phyloP scores from a whole-genome alignment of 1,140 invertebrate genomes.

The Protaetia brevitarsis region DNA sequence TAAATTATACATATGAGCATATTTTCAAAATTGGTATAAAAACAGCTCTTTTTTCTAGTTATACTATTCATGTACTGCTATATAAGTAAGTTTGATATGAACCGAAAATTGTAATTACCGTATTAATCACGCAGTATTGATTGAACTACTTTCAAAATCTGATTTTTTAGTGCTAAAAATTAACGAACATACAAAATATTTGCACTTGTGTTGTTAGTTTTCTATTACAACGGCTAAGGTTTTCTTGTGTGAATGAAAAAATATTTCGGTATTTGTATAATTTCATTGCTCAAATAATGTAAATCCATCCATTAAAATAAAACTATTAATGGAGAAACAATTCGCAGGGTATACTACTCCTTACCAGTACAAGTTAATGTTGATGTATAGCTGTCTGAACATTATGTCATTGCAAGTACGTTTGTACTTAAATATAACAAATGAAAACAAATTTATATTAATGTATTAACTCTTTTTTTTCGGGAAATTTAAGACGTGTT shows the following conservation, averaged over 20 bases:
- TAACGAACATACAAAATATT: not conserved
- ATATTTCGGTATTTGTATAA: not conserved
- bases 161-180: too few relatives aligned
- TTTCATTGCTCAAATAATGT: slow-evolving; percentile 14
- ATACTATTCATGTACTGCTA: too few relatives aligned
- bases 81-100: too few relatives aligned
- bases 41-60: too few relatives aligned
- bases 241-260: not conserved
- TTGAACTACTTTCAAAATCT: too few relatives aligned
- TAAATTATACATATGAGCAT: too few relatives aligned
- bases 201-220: not conserved
- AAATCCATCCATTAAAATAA: slow-evolving; percentile 21
- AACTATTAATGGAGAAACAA: slow-evolving; percentile 14
- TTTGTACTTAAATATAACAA: not conserved
- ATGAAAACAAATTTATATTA: not conserved
- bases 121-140: too few relatives aligned
- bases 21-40: too few relatives aligned
- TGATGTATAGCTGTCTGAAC: not conserved
- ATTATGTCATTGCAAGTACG: not conserved
- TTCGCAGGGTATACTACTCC: slow-evolving; percentile 18
- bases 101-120: too few relatives aligned
- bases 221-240: not conserved
- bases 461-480: too few relatives aligned
- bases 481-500: too few relatives aligned
- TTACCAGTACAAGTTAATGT: slow-evolving; percentile 20